phyloP scores from a whole-genome alignment of 2,888 invertebrate genomes.

The Scaptodrosophila latifasciaeformis region DNA sequence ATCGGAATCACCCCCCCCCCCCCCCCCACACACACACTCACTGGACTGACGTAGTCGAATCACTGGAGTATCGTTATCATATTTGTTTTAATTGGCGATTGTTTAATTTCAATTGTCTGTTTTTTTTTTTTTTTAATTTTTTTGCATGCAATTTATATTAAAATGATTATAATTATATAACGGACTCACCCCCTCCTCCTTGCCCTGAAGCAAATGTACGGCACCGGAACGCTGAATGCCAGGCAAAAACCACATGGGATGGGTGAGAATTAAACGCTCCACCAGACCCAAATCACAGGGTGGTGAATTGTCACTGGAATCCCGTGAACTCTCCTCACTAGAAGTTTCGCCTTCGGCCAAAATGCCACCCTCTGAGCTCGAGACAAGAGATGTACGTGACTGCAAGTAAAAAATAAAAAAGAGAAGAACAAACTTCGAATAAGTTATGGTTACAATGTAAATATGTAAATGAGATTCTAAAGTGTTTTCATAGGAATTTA shows the following conservation, averaged over 20 bases:
- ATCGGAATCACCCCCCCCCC: too few relatives aligned
- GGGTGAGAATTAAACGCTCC: conserved; percentile 91
- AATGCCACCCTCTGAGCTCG: conserved; percentile 78
- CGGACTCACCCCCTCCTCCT: conserved; percentile 89
- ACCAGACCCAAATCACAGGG: conserved; percentile 90
- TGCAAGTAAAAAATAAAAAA: conserved; percentile 42
- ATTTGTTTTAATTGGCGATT: too few relatives aligned
- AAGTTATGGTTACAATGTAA: too few relatives aligned
- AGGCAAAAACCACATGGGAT: conserved; percentile 96
- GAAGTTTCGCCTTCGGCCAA: conserved; percentile 78
- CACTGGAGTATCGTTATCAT: too few relatives aligned
- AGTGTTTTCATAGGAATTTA: too few relatives aligned
- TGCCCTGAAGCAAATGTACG: conserved; percentile 93
- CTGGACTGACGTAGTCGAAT: too few relatives aligned
- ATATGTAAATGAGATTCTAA: too few relatives aligned
- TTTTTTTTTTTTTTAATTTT: conserved; percentile 4
- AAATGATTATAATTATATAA: conserved; percentile 35
- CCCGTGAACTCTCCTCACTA: conserved; percentile 79
- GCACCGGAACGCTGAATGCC: conserved; percentile 95
- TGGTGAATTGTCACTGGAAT: conserved; percentile 77
- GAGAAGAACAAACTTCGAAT: not conserved
- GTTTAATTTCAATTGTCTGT: not conserved
- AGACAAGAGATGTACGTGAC: conserved; percentile 75
- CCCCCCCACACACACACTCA: too few relatives aligned
- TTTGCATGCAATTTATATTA: conserved; percentile 38